Evolutionary conservation across 2,888 invertebrate species (phyloP), one percentile per base, ranked within the genome.

Genomic region (Incurvaria masculella): DNA sequence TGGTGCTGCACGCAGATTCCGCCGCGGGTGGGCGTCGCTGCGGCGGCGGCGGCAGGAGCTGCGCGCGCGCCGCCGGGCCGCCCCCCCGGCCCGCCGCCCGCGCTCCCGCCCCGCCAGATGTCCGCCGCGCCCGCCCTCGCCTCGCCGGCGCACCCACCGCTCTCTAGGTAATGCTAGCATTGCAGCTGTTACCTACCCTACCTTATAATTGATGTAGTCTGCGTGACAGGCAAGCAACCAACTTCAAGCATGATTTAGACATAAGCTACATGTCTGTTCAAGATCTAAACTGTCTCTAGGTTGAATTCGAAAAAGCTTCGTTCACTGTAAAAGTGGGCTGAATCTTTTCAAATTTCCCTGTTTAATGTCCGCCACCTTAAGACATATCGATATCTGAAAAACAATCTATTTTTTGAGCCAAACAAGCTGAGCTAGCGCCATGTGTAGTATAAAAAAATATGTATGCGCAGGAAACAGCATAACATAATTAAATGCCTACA

Each of bases 101-200:
- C 76, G 44, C 75, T 83, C 47, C 82, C 83, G 16, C 83, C 83
- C 51, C 70, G 83, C 19, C 83, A 83, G 53, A 69, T 69, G 54
- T 78, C 82, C 47, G 79, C 68, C 49, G 71, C 78, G 46, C 74
- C 76, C 0, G 73, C 75, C 53, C 65, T 76, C 54, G 68, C 63
- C 54, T 60, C 58, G 58, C 53, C 61, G 51, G 42, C 69, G 60
- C 59, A 79, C 57, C 78, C 76, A 59, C 68, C 68, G 17, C 45
- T 33, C 39, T 16, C 51, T 40, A 27, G 23, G 42, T 46, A 20
- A 48, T 19, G 42, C 20, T 42, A 47, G 17, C 42, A 40, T 39
- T 43, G 21, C 23, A 33, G 19, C 33, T 44, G 27, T 16, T 23
- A n/a, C 17, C 27, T 19, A 17, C 16, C 6, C 1, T 6, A 17